Base-by-base conservation (phyloP, 2,797 vertebrate species). In the Sorex maritimensis region DNA sequence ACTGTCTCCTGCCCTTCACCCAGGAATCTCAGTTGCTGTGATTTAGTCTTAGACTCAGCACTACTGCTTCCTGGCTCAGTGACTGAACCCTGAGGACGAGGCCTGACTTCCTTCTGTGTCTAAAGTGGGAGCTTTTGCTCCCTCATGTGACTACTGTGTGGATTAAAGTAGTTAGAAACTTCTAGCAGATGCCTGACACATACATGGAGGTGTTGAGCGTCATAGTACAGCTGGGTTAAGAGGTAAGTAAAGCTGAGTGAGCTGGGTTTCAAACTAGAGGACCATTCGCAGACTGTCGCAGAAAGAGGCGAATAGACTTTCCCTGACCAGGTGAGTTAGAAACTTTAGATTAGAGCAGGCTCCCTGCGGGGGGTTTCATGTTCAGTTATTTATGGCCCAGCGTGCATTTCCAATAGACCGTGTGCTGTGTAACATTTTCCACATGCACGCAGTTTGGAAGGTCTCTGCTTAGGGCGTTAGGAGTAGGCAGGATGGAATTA, bases 251-350 rank as follows among this genome's bases (percentile, higher is more conserved):
- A 61, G 58, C 58, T 23, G 58, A 61, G 21, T 4, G 41, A 93
- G 58, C 21, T 68, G 30, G 38, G 46, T 34, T 92, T 96, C 92
- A 74, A 74, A 91, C 4, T 84, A 38, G 5, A 88, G 41, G 21
- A 10, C 34, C 21, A 6, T 90, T 83, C 23, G 72, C 58, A 77
- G 46, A 82, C 75, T 65, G 14, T 68, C 49, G 80, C 68, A 21
- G 46, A 8, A 77, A 84, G 26, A 65, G 78, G 41, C 67, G 74
- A 52, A n/a, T 83, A 58, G 12, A 80, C 61, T 28, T 55, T 91
- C 49, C 6, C 2, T 72, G 34, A 73, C 5, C 10, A 71, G 69
- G 10, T 86, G 71, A 82, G 46, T 69, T 44, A 85, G 65, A 41
- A 82, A 68, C 63, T 86, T 86, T 49, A n/a, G 44, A 13, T 92